Conservation (phyloP, 2,113 vertebrate genomes). For the Echinops telfairi region DNA sequence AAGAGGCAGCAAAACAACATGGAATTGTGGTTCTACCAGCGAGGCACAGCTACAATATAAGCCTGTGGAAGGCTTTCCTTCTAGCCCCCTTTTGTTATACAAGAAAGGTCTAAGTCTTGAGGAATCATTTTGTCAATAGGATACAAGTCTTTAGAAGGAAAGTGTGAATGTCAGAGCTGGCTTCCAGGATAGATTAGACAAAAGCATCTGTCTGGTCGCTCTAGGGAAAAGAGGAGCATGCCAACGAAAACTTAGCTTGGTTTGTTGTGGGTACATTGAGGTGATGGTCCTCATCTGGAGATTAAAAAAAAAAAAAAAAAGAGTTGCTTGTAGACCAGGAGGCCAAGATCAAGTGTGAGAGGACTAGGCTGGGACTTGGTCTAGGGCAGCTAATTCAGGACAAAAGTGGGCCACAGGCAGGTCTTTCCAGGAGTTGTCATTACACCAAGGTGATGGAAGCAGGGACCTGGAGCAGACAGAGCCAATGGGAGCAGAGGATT, state of each 20-base stretch:
- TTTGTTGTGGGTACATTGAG: background rate
- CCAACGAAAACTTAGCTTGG: background rate
- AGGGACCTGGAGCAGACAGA: background rate
- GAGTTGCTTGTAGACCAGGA: background rate
- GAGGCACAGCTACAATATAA: background rate
- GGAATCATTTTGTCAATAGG: slow-evolving; percentile 19
- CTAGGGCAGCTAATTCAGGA: background rate
- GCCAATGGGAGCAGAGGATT: slow-evolving; percentile 3
- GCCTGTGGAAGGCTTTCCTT: slow-evolving; percentile 37
- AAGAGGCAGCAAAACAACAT: background rate
- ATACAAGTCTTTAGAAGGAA: slow-evolving; percentile 47
- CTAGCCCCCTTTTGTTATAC: background rate
- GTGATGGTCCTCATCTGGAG: background rate
- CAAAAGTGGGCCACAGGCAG: background rate
- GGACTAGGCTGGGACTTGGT: background rate
- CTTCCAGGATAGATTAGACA: slow-evolving; percentile 15
- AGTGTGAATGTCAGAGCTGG: background rate
- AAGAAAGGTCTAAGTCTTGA: slow-evolving; percentile 44
- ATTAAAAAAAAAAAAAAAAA: background rate
- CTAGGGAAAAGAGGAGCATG: background rate
- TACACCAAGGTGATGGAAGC: background rate
- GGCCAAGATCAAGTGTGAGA: background rate
- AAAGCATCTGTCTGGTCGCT: background rate
- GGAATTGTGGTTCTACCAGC: background rate
- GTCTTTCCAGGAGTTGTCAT: slow-evolving; percentile 4